Evolutionary conservation across 2,888 invertebrate species (phyloP), one percentile per base, ranked within the genome.

Genomic region (Acanthosoma haemorrhoidale): DNA sequence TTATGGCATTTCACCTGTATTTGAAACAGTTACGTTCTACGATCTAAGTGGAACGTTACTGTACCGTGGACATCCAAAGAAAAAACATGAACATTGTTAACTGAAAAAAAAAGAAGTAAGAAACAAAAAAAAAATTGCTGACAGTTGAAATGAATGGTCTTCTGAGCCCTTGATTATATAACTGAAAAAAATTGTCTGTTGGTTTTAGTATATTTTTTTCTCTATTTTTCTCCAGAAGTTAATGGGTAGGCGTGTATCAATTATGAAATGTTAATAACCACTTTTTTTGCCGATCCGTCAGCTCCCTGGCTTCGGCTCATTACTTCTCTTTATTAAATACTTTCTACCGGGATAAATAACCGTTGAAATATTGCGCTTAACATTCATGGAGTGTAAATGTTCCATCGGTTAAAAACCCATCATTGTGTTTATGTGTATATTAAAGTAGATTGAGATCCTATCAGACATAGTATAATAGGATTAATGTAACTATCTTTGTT

Each of bases 191-290:
- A 38, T 9, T 16, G 13, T 3, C 29, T 41, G 29, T 64, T 31
- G 41, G 31, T 64, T 64, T 64, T 31, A 41, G 29, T 11, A 8
- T 39, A n/a, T 41, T 64, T 59, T 32, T 59, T 32, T 59, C 16
- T 18, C 9, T 9, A 38, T 21, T 34, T 63, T 41, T 29, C 29
- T 36, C 25, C n/a, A 51, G 8, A 25, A 38, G 64, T 41, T 64
- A 64, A 64, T 64, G 64, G 64, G 41, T 41, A 64, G 64, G 64
- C 64, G 64, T 64, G 64, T 64, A 64, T 64, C 64, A 64, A 64
- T 64, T 41, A 64, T 64, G 64, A 64, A 64, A 64, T 64, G 64
- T 41, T 64, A 64, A 64, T 64, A 29, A 41, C n/a, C 25, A 6
- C 41, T 64, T 64, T 57, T 57, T 51, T 39, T 64, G 36, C 13